Evolutionary conservation across 2,113 vertebrate species (phyloP).

Genomic region (Epinephelus cyanopodus): DNA sequence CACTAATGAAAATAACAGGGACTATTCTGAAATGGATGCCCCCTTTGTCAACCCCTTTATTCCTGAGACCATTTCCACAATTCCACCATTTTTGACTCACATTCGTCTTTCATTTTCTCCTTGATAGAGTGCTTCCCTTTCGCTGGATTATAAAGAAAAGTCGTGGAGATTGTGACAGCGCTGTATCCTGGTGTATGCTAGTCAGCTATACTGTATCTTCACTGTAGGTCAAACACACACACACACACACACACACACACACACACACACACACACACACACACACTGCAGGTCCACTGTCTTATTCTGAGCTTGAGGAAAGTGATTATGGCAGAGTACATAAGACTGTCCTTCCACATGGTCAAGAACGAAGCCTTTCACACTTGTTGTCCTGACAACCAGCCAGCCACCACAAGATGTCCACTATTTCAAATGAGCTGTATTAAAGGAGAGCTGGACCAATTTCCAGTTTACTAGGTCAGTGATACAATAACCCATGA

Average conservation of each 20-base stretch:
- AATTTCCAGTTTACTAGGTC: background rate
- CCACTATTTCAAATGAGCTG: background rate
- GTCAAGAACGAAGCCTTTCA: conserved; percentile 29
- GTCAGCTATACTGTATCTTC: conserved; percentile 29
- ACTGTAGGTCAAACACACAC: conserved; percentile 15
- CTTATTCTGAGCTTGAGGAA: conserved; percentile 18
- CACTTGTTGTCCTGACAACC: conserved; percentile 8
- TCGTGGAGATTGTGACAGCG: conserved; percentile 45
- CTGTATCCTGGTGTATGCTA: conserved; percentile 11
- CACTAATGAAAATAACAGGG: conserved; percentile 68
- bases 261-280: conserved; percentile 7
- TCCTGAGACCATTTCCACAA: conserved; percentile 37
- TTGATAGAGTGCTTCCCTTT: conserved; percentile 58
- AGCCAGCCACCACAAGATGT: background rate
- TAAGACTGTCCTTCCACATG: conserved; percentile 16
- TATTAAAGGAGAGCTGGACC: background rate
- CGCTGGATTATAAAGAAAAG: conserved; percentile 66
- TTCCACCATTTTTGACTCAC: conserved; percentile 54
- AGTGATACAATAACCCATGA: background rate
- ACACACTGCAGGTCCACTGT: background rate
- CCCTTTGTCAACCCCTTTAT: conserved; percentile 55
- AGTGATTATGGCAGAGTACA: conserved; percentile 30
- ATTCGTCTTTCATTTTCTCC: conserved; percentile 62
- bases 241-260: background rate
- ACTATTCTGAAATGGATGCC: conserved; percentile 58